A percentile compares a stretch with the other conserved stretches of the same genome.
Evolutionary conservation across 1,140 invertebrate species (phyloP).

Genomic region (Micrasema minimum): DNA sequence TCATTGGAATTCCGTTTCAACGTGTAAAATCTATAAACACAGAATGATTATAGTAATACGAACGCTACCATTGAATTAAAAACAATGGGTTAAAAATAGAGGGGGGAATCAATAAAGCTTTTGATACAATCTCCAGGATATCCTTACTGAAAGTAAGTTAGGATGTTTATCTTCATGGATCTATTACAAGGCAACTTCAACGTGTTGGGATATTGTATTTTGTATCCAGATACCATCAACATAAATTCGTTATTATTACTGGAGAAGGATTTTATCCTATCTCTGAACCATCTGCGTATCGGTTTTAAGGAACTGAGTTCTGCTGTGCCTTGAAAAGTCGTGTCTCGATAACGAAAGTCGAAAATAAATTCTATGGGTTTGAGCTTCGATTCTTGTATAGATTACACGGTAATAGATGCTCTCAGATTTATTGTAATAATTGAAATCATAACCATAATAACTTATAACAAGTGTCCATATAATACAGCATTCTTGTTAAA

Average conservation of each 20-base stretch:
- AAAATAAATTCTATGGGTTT: background rate
- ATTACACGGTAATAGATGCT: no score
- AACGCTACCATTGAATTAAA: background rate
- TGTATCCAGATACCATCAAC: background rate
- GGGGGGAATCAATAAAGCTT: slow-evolving; percentile 6
- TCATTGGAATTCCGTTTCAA: no score
- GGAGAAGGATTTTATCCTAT: background rate
- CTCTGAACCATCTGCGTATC: slow-evolving; percentile 1
- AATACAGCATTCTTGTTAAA: no score
- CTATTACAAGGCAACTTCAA: background rate
- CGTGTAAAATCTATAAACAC: no score
- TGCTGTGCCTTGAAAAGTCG: background rate
- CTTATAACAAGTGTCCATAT: no score
- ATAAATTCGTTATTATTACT: slow-evolving; percentile 12
- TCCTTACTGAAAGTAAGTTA: background rate
- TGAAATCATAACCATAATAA: no score
- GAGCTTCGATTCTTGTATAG: no score
- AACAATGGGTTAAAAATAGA: background rate
- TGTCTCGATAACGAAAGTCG: background rate
- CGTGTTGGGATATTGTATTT: background rate
- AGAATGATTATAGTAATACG: no score
- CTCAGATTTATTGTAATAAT: no score
- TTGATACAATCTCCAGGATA: background rate
- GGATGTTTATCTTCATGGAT: slow-evolving; percentile 1
- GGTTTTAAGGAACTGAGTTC: background rate